Base-by-base conservation (phyloP, 2,797 vertebrate genomes). In the Syngnathus acus region DNA sequence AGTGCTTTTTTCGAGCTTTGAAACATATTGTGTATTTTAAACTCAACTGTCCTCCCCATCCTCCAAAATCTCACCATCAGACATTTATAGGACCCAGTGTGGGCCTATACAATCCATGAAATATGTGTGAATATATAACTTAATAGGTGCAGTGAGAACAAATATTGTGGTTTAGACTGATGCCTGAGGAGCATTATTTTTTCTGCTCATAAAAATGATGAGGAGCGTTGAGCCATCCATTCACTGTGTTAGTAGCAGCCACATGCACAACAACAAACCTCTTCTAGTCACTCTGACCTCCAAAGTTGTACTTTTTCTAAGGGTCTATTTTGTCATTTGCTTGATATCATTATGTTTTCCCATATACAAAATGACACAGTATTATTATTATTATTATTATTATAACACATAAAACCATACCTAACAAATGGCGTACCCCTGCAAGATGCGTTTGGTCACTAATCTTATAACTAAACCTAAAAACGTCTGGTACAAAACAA, bases 81-180 rank as follows among this genome's bases (percentile, higher is more conserved):
- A 38, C 39, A 8, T 17, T 17, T 63, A 40, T 16, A 23, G 26
- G 39, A 19, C 2, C n/a, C 16, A 19, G 10, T 48, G 48, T 14
- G 40, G 57, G 58, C 59, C 40, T 50, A 62, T n/a, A 37, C 19
- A 45, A 61, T 38, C 51, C 68, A 62, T 65, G 53, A 78, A 75
- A 76, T 66, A 57, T 11, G 23, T 58, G 68, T 69, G 67, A 79
- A 69, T 67, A 70, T 10, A 50, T 39, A 21, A 54, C 70, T 76
- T 74, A 82, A 83, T 72, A 83, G 66, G 65, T 73, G 65, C 68
- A 37, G 62, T 47, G 78, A 65, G 70, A 78, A 68, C 42, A 58
- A 71, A 62, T 65, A 63, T 64, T 16, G 54, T 57, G 0, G 21
- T 65, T 17, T 42, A 17, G 74, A 68, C 43, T 38, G 3, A 63